Evolutionary conservation across 2,888 invertebrate genomes (phyloP), one percentile per base, ranked within the genome.

Genomic region (Leucoma salicis): DNA sequence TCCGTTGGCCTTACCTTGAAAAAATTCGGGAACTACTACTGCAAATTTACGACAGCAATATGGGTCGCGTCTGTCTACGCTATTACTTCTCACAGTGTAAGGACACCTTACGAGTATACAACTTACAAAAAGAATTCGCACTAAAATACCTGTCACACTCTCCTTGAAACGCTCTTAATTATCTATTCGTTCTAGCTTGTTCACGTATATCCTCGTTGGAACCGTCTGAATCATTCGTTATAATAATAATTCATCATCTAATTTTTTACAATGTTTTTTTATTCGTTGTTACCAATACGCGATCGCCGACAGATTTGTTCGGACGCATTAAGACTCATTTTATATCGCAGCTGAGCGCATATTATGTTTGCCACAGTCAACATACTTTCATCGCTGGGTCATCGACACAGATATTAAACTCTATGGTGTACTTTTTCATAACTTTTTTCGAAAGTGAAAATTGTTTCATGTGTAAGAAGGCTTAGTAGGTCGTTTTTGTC

Each of bases 391-490:
- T 72, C 66, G 53, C 53, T 62, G 51, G 75, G 74, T 73, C 76
- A 74, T 65, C 66, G 77, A 69, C 78, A 70, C 63, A 70, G 66
- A 66, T 71, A 62, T 64, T 60, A 53, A 60, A 62, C 50, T 62
- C 57, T 59, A 66, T 66, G 59, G 62, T 58, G 55, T 6, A 21
- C 46, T 61, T 70, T 71, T 64, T 54, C 57, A 51, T 45, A 49
- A 51, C 31, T 32, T 67, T 76, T 32, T 67, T 76, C 49, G 72
- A 74, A 78, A 79, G 78, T 76, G 78, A 79, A 77, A 76, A 73
- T 68, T 43, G 55, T 55, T 70, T 54, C 53, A 54, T 44, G 31
- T 49, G 43, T 48, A 35, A 38, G 41, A 57, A 51, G 60, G 40
- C 47, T 60, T 53, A 56, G 41, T 46, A 42, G 47, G 37, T 25